Evolutionary conservation across 2,888 invertebrate genomes (phyloP).

Genomic region (Lutraria lutraria): DNA sequence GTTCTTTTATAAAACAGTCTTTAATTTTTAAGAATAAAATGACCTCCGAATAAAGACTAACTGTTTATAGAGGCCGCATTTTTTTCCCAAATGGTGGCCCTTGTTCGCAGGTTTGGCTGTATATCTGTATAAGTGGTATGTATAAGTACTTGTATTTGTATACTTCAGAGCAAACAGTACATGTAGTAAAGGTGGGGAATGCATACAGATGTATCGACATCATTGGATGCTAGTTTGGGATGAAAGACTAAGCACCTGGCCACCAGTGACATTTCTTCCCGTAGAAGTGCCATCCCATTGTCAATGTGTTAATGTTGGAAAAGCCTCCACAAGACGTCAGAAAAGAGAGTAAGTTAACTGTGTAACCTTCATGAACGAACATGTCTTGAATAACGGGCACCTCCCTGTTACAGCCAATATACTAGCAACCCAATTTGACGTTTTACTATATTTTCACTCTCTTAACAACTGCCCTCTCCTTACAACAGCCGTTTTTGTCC

Average conservation of each 20-base stretch:
- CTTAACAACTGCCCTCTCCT: too few species aligned
- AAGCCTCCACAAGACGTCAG: slow-evolving; percentile 46
- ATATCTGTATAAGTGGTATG: too few species aligned
- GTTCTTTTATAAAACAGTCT: too few species aligned
- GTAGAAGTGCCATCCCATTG: slow-evolving; percentile 82
- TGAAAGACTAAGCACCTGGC: slow-evolving; percentile 73
- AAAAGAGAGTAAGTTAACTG: slow-evolving; percentile 23
- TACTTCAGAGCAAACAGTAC: slow-evolving; percentile 71
- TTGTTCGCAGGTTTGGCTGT: too few species aligned
- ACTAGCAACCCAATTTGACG: too few species aligned
- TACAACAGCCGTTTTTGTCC: too few species aligned
- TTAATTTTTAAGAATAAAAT: too few species aligned
- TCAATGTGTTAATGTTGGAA: slow-evolving; percentile 81
- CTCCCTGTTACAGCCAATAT: neutral
- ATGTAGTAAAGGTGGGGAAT: slow-evolving; percentile 74
- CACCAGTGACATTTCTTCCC: slow-evolving; percentile 81
- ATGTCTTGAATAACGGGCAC: neutral
- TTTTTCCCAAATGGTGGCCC: too few species aligned
- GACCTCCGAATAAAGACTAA: too few species aligned
- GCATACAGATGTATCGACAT: slow-evolving; percentile 79
- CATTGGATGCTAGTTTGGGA: slow-evolving; percentile 83
- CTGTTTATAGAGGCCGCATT: too few species aligned
- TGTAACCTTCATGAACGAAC: neutral
- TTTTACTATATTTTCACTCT: too few species aligned
- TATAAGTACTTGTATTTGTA: neutral